phyloP scores from a whole-genome alignment of 2,888 invertebrate genomes.

The Limnephilus marmoratus region DNA sequence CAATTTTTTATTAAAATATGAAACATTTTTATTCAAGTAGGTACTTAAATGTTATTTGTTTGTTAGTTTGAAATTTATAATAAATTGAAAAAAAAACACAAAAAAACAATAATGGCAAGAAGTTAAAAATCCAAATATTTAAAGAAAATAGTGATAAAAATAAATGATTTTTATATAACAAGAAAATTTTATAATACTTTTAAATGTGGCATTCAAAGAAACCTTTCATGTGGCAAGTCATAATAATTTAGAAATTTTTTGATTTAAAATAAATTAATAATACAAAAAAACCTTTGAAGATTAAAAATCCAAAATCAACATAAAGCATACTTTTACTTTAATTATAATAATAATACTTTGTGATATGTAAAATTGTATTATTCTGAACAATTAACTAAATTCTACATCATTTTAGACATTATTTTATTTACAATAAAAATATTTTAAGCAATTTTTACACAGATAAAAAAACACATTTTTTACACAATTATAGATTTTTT shows the following conservation, averaged over 20 bases:
- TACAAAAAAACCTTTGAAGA: not conserved
- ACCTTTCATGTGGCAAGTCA: not conserved
- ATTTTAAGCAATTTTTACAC: no score
- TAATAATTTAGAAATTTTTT: not conserved
- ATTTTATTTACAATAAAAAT: not conserved
- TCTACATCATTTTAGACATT: not conserved
- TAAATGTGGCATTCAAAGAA: not conserved
- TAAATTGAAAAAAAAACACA: not conserved
- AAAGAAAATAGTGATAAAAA: not conserved
- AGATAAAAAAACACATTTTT: no score
- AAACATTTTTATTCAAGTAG: slow-evolving; percentile 23
- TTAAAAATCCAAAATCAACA: not conserved
- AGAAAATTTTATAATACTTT: not conserved
- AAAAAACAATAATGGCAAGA: not conserved
- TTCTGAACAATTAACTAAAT: not conserved
- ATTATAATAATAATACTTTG: not conserved
- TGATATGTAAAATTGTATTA: not conserved
- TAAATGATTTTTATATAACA: not conserved
- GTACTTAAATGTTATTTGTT: not conserved
- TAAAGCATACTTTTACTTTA: not conserved
- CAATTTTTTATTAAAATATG: slow-evolving; percentile 17
- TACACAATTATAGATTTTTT: no score
- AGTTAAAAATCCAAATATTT: not conserved
- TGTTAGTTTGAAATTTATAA: not conserved
- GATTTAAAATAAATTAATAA: not conserved